Evolutionary conservation across 2,113 vertebrate genomes (phyloP).

Genomic region (Chitala chitala): DNA sequence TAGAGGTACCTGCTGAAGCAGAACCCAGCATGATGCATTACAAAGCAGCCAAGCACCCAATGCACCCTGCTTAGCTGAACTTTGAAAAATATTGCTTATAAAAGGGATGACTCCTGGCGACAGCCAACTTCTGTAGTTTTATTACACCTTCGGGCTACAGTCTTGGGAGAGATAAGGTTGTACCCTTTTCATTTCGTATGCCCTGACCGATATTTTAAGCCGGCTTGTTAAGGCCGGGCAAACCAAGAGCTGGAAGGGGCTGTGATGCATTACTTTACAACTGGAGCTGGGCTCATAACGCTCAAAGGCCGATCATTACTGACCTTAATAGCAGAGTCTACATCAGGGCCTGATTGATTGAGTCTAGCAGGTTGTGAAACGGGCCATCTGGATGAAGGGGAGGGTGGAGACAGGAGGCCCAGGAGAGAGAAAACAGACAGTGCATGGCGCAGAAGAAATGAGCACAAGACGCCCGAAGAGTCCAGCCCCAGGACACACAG

Average conservation of each 20-base stretch:
- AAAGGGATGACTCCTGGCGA: constrained; percentile 83
- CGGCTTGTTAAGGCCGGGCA: constrained; percentile 67
- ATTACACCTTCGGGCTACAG: constrained; percentile 89
- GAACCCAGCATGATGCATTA: constrained; percentile 55
- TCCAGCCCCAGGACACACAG: no score
- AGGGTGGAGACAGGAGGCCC: constrained; percentile 38
- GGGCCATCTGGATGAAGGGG: constrained; percentile 68
- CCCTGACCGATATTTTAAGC: constrained; percentile 80
- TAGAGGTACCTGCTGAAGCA: neutral
- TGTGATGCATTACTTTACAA: constrained; percentile 60
- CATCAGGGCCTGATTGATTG: constrained; percentile 66
- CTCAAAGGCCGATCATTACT: constrained; percentile 65
- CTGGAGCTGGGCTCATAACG: constrained; percentile 55
- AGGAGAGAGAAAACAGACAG: no score
- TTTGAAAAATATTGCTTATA: constrained; percentile 86
- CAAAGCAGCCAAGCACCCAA: constrained; percentile 51
- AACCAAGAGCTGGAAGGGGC: constrained; percentile 53
- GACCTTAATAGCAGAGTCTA: constrained; percentile 63
- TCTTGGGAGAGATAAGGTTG: constrained; percentile 91
- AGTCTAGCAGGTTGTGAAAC: constrained; percentile 71
- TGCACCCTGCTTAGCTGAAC: constrained; percentile 75
- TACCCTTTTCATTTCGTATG: constrained; percentile 89
- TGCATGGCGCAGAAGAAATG: no score
- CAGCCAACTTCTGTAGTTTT: constrained; percentile 82
- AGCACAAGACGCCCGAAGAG: no score